phyloP scores from a whole-genome alignment of 2,797 vertebrate genomes.

The Distichodus sexfasciatus region DNA sequence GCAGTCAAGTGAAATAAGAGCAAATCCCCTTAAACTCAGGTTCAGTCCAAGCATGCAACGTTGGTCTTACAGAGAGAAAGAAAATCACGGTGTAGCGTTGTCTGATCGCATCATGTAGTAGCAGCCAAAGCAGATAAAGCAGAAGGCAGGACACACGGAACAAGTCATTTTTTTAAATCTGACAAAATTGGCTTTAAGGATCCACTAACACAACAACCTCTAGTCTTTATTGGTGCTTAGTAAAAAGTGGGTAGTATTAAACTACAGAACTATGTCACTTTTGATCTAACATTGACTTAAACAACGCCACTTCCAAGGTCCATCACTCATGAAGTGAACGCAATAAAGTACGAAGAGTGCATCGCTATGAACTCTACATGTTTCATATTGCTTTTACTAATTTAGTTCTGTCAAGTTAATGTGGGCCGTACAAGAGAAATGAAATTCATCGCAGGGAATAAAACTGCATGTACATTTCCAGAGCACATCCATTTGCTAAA shows the following conservation, averaged over 20 bases:
- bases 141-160: conserved; percentile 50
- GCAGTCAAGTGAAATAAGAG: conserved; percentile 63
- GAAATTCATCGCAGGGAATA: neutral
- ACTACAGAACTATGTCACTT: conserved; percentile 37
- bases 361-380: conserved; percentile 2
- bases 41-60: conserved; percentile 70
- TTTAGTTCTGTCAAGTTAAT: too few species aligned
- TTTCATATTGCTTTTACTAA: conserved; percentile 37
- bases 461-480: neutral
- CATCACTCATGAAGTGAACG: neutral
- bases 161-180: conserved; percentile 26
- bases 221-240: conserved; percentile 26
- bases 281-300: conserved; percentile 21
- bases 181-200: conserved; percentile 21
- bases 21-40: conserved; percentile 58
- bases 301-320: conserved; percentile 1
- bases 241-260: conserved; percentile 8
- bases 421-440: neutral
- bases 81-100: conserved; percentile 44
- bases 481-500: neutral
- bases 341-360: conserved; percentile 6
- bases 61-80: conserved; percentile 65
- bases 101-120: conserved; percentile 44
- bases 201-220: conserved; percentile 39
- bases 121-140: conserved; percentile 53